phyloP scores from a whole-genome alignment of 2,888 invertebrate genomes.

The Tillus elongatus region DNA sequence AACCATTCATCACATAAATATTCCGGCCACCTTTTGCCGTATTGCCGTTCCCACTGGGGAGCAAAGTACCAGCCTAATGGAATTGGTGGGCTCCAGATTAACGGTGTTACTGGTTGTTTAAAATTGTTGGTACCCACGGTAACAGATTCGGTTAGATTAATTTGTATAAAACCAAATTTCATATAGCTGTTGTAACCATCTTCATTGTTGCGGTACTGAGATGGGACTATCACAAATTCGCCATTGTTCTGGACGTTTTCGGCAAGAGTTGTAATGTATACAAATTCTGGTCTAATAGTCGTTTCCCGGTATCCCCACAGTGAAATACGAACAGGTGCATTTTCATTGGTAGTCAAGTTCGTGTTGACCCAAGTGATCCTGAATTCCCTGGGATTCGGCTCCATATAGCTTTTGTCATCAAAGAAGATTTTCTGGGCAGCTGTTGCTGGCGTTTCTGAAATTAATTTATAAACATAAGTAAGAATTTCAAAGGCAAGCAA shows the following conservation, averaged over 20 bases:
- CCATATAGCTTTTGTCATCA: slow-evolving; percentile 60
- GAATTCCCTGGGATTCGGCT: slow-evolving; percentile 63
- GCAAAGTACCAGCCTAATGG: slow-evolving; percentile 90
- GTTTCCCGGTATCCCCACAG: slow-evolving; percentile 86
- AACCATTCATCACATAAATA: slow-evolving; percentile 86
- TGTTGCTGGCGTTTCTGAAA: slow-evolving; percentile 75
- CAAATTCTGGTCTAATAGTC: slow-evolving; percentile 69
- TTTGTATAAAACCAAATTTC: slow-evolving; percentile 79
- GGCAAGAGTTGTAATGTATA: slow-evolving; percentile 70
- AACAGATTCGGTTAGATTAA: slow-evolving; percentile 72
- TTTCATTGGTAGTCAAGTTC: slow-evolving; percentile 74
- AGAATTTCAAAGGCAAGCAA: slow-evolving; percentile 3
- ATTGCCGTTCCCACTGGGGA: slow-evolving; percentile 75
- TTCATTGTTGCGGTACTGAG: slow-evolving; percentile 59
- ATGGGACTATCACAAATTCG: slow-evolving; percentile 62
- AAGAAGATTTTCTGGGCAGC: slow-evolving; percentile 82
- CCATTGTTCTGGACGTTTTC: slow-evolving; percentile 47
- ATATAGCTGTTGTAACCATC: slow-evolving; percentile 63
- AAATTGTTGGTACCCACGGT: slow-evolving; percentile 31
- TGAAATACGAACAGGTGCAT: slow-evolving; percentile 69
- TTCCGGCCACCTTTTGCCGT: slow-evolving; percentile 76
- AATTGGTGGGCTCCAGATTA: slow-evolving; percentile 85
- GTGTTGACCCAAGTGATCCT: slow-evolving; percentile 75
- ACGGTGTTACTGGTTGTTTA: slow-evolving; percentile 33
- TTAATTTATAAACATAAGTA: slow-evolving; percentile 7